A percentile compares a stretch with the other conserved stretches of the same genome.
These are phyloP conservation scores for Staurois parvus DNA, from an alignment of 2,797 vertebrate genomes.

Conservation along the genomic window DNA sequence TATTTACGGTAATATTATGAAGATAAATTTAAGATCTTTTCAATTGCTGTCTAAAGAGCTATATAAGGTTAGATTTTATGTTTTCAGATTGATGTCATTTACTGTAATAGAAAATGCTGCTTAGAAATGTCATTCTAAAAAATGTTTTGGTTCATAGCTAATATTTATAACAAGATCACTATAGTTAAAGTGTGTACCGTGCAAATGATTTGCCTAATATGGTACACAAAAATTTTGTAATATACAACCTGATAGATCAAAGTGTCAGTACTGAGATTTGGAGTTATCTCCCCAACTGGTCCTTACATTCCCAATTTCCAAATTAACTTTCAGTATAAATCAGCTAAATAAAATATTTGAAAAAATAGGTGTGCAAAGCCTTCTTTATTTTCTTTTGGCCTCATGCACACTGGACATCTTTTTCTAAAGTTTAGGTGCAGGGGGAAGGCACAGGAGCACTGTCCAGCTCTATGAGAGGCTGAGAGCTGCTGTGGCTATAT, in stretches of 20 bases:
- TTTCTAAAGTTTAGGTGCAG: no score
- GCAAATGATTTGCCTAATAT: not conserved
- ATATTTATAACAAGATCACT: not conserved
- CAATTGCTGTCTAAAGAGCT: conserved; percentile 41
- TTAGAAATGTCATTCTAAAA: conserved; percentile 23
- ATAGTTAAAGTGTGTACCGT: not conserved
- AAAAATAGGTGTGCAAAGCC: no score
- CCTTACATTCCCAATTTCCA: not conserved
- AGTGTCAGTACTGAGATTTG: no score
- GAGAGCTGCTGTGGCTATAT: no score
- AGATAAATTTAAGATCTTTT: conserved; percentile 8
- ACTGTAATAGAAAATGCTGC: conserved; percentile 1
- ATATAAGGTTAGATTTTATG: conserved; percentile 31
- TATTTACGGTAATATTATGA: conserved; percentile 30
- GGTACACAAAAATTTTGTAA: not conserved
- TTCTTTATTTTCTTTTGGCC: no score
- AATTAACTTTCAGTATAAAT: not conserved
- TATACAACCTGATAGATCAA: not conserved
- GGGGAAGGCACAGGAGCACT: no score
- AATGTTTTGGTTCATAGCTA: not conserved
- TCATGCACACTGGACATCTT: no score
- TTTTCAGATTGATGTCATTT: conserved; percentile 4
- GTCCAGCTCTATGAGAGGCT: no score
- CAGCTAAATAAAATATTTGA: no score
- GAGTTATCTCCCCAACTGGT: not conserved